phyloP scores from a whole-genome alignment of 2,113 vertebrate species.

The Mesitornis unicolor region DNA sequence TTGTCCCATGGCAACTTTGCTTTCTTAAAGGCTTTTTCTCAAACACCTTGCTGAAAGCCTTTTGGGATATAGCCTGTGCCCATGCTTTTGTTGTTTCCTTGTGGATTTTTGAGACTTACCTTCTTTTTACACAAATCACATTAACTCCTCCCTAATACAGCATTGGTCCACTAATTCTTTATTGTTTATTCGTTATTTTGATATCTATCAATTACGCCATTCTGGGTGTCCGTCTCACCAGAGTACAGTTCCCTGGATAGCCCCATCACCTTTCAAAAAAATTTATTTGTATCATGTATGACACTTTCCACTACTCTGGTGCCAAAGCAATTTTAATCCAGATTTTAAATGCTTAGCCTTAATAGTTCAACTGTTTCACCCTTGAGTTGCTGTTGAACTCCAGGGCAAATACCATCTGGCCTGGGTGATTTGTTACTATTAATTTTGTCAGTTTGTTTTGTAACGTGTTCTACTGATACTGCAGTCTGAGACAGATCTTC shows the following conservation, averaged over 20 bases:
- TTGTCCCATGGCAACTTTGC: not conserved
- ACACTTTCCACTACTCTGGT: not conserved
- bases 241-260: not conserved
- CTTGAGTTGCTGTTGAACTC: not conserved
- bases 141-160: not conserved
- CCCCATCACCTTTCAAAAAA: not conserved
- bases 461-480: not conserved
- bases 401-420: not conserved
- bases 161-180: not conserved
- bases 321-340: not conserved
- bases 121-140: not conserved
- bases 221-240: not conserved
- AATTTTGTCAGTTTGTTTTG: not conserved
- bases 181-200: not conserved
- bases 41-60: not conserved
- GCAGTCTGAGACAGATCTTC: not conserved
- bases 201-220: not conserved
- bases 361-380: not conserved
- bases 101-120: not conserved
- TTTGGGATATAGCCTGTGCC: not conserved
- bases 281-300: not conserved
- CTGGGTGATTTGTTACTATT: not conserved
- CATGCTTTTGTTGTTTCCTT: not conserved
- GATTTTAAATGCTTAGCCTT: not conserved
- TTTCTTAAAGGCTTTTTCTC: not conserved